A percentile compares a stretch with the other conserved stretches of the same genome.
Evolutionary conservation across 2,113 vertebrate species (phyloP).

Genomic region (Apteryx mantelli): DNA sequence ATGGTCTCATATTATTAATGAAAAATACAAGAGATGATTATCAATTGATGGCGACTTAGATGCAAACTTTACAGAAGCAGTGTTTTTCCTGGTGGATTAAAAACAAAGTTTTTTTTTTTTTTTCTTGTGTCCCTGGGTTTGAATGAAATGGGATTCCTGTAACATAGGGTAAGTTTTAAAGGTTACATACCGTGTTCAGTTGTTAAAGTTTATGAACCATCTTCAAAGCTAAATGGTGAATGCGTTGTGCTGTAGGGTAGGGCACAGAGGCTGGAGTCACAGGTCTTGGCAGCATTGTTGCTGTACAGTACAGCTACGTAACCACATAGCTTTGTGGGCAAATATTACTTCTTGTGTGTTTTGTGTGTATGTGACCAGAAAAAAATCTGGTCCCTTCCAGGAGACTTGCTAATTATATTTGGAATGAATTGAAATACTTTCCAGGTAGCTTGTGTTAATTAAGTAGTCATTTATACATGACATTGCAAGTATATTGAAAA

Average conservation of each 20-base stretch:
- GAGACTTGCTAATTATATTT: not conserved
- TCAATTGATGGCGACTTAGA: not conserved
- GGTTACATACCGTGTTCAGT: not conserved
- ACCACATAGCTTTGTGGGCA: not conserved
- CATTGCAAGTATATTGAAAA: not conserved
- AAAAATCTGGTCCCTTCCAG: not conserved
- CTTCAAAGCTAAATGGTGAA: not conserved
- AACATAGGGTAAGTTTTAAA: not conserved
- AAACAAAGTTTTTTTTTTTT: not conserved
- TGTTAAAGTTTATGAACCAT: not conserved
- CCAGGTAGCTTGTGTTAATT: not conserved
- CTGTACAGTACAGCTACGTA: accelerated
- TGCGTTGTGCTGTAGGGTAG: no score
- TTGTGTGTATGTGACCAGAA: not conserved
- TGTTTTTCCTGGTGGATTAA: not conserved
- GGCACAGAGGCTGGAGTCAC: not conserved
- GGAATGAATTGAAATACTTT: not conserved
- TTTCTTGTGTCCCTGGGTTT: not conserved
- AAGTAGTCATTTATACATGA: not conserved
- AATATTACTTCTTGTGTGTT: not conserved
- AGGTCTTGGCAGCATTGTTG: not conserved
- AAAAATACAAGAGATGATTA: not conserved
- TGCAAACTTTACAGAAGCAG: not conserved
- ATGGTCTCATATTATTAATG: not conserved
- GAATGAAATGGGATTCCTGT: not conserved